These are phyloP conservation scores for Mesorhabditis belari DNA, from an alignment of 2,888 invertebrate species.

Conservation along the genomic window DNA sequence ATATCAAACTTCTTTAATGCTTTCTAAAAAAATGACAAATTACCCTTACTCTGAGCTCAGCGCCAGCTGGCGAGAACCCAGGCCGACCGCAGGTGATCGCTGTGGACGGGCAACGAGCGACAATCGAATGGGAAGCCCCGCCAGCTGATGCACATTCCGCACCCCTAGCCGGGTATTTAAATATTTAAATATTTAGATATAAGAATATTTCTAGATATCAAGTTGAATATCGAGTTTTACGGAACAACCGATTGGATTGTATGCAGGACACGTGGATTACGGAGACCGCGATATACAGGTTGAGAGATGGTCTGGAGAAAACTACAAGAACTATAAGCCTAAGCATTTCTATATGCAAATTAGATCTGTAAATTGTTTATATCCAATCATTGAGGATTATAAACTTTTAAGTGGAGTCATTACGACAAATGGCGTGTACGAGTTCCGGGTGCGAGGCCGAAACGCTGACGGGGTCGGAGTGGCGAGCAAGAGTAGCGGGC, in stretches of 20 bases:
- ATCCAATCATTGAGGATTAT: no score
- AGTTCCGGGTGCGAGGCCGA: constrained; percentile 48
- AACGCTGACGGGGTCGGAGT: constrained; percentile 42
- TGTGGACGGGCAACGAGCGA: constrained; percentile 39
- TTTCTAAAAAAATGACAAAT: no score
- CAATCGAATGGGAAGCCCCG: constrained; percentile 46
- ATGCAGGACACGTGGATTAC: constrained; percentile 39
- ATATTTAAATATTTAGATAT: no score
- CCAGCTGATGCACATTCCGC: constrained; percentile 19
- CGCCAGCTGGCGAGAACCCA: constrained; percentile 31
- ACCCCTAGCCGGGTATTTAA: constrained; percentile 40
- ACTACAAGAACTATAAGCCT: no score
- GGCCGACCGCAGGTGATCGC: constrained; percentile 39
- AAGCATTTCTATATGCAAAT: no score
- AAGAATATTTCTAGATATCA: not conserved
- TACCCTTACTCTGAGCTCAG: no score
- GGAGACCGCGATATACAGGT: constrained; percentile 27
- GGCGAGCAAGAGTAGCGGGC: constrained; percentile 12
- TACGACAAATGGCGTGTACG: constrained; percentile 52
- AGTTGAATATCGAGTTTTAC: constrained; percentile 33
- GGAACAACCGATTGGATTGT: constrained; percentile 42
- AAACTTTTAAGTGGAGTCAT: constrained; percentile 36
- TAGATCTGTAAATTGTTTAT: no score
- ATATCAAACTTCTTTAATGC: no score
- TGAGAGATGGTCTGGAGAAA: no score